Base-by-base conservation (phyloP, 2,797 vertebrate species). In the Acanthiza pusilla region DNA sequence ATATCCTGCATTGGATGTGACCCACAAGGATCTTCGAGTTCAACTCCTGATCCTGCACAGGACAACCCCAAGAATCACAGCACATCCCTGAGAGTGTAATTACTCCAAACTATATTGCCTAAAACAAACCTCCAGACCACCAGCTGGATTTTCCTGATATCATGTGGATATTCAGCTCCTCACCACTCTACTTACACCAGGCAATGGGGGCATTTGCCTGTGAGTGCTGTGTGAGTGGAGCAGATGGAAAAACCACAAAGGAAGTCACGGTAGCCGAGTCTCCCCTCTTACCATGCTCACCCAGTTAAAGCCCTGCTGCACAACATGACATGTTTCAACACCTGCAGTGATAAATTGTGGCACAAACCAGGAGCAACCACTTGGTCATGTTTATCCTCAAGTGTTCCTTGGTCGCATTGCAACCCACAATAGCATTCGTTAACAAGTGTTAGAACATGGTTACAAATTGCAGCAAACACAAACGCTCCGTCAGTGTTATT, bases 381-480 rank as follows among this genome's bases (percentile, higher is more conserved):
- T 94, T 5, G 43, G 76, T 75, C 70, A 5, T 93, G 87, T 94
- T 96, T 92, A 88, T 96, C 92, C 96, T 95, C 94, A 75, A 95
- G 82, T 70, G 82, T 93, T 95, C 79, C 91, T 91, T 29, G 89
- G 75, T 88, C 8, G 0, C 89, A 26, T 0, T 96, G 94, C 87
- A 96, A 10, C 87, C 94, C 94, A 94, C 94, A 94, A 93, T 94
- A 75, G 87, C 73, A n/a, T 92, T 91, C 70, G 72, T 93, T 97
- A 97, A 84, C 93, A 88, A 94, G 83, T 92, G 89, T 45, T 92
- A 91, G 89, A 96, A 95, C 94, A 94, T 88, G 66, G 91, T 95
- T 92, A 95, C 95, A 97, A 96, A 95, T 95, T 96, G 92, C 91
- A 94, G 93, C 76, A 32, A 92, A 91, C 91, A 94, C 95, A 96